Evolutionary conservation across 2,113 vertebrate species (phyloP), one percentile per base, ranked within the genome.

Genomic region (Hydrochoerus hydrochaeris): DNA sequence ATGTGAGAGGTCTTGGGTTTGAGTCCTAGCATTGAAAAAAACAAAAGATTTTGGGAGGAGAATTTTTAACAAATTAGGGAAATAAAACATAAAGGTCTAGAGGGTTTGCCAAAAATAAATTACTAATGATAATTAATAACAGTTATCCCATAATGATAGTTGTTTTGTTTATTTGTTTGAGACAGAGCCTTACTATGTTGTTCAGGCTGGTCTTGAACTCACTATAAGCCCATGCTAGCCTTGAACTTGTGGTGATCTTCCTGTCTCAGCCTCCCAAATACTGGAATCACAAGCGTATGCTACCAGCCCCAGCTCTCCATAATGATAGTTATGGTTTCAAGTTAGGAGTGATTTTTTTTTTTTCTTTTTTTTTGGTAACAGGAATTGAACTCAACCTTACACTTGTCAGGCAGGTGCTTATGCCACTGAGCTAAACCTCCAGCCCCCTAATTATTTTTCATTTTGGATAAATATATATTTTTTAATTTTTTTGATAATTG

Each of bases 1-100:
- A 60, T 41, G 22, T 84, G 57, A 38, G 35, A 84, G n/a, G 11
- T 8, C 38, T 58, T 65, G 38, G n/a, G 28, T 32, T 91, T 83
- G 32, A 58, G 10, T 44, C 16, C 44, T 65, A 52, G 69, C 19
- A 38, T 28, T 54, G 57, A 7, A 80, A 26, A 22, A 82, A 35
- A 67, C 30, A 49, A 35, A 52, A 35, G 82, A 60, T 62, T 57
- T 82, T 62, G 14, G n/a, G 14, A 44, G 24, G 46, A 62, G 17
- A 85, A 52, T 41, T 96, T 88, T 95, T 85, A 85, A 89, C 78
- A 90, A 95, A 75, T 52, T 88, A 8, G 46, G n/a, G 46, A n/a
- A 35, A 11, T 95, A 65, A 73, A 87, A 77, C 41, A 28, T 80
- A 44, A 89, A 80, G 41, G 54, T 77, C 60, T 92, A 9, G 11